Evolutionary conservation across 2,797 vertebrate species (phyloP).

Genomic region (Decapterus maruadsi): DNA sequence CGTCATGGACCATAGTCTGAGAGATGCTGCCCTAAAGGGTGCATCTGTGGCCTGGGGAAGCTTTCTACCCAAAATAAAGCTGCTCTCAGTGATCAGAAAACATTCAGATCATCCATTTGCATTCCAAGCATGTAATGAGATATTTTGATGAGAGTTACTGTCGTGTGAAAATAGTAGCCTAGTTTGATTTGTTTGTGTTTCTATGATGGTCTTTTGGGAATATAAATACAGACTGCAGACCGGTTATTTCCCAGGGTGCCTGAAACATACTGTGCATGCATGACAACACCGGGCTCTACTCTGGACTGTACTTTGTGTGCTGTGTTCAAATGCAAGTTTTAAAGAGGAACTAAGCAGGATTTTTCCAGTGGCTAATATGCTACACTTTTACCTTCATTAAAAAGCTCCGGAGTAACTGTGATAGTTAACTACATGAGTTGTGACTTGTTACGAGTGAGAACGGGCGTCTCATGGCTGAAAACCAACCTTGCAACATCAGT

Average conservation of each 20-base stretch:
- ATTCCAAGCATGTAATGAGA: neutral
- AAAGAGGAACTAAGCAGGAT: too few relatives aligned
- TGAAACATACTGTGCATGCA: neutral
- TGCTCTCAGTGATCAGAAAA: neutral
- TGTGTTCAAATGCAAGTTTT: constrained; percentile 9
- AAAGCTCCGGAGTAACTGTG: too few relatives aligned
- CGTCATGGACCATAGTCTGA: too few relatives aligned
- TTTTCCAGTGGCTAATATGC: too few relatives aligned
- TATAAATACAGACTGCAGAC: neutral
- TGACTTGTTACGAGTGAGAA: too few relatives aligned
- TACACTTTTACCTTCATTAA: too few relatives aligned
- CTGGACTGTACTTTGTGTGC: neutral
- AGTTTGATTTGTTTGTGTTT: neutral
- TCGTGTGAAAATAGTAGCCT: neutral
- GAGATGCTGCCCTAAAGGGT: neutral
- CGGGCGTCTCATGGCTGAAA: too few relatives aligned
- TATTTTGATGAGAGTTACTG: neutral
- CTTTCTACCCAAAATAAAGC: neutral
- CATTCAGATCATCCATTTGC: neutral
- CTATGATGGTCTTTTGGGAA: neutral
- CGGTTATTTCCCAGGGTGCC: too few relatives aligned
- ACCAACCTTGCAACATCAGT: too few relatives aligned
- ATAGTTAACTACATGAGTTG: too few relatives aligned
- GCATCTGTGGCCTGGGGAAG: neutral
- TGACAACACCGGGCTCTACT: neutral